Base-by-base conservation (phyloP, 2,888 invertebrate genomes). In the Morpho helenor region DNA sequence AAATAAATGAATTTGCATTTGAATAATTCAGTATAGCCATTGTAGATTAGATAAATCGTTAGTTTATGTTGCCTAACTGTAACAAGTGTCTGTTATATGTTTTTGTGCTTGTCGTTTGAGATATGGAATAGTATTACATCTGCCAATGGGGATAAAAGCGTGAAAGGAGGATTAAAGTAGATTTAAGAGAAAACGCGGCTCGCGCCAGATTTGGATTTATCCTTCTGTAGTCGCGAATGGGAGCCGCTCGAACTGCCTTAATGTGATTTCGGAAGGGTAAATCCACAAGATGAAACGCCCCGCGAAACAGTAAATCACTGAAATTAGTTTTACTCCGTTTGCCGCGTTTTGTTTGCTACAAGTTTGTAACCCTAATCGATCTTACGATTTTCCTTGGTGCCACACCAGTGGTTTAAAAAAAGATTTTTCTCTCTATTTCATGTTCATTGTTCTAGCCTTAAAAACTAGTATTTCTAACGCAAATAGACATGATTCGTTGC, bases 171-270 rank as follows among this genome's bases (percentile, higher is more conserved):
- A 75, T 78, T 76, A 77, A 75, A 77, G 73, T 73, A 71, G 80
- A 75, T 74, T 69, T 71, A 67, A 69, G 68, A 69, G 66, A 68
- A 72, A 70, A 70, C 66, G 68, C 64, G 65, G 66, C 59, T 72
- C 66, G 72, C 66, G 69, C 67, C 73, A 80, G 83, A 84, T 81
- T 82, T 77, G 80, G 79, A 83, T 84, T 83, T 82, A 83, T 80
- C 78, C 74, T 72, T 68, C 71, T 72, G 75, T 74, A 76, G 74
- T 80, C 79, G 77, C 74, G 70, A 69, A 71, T 73, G 68, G 67
- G 69, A 70, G 70, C 72, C 74, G 68, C 74, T 73, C 74, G 74
- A 81, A 81, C 81, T 77, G 75, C 74, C 75, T 75, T 77, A 82
- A 80, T 82, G 80, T 77, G 77, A 82, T 83, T 83, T 76, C 77